These are phyloP conservation scores for Hyposoter dolosus DNA, from an alignment of 2,888 invertebrate species.

Conservation along the genomic window DNA sequence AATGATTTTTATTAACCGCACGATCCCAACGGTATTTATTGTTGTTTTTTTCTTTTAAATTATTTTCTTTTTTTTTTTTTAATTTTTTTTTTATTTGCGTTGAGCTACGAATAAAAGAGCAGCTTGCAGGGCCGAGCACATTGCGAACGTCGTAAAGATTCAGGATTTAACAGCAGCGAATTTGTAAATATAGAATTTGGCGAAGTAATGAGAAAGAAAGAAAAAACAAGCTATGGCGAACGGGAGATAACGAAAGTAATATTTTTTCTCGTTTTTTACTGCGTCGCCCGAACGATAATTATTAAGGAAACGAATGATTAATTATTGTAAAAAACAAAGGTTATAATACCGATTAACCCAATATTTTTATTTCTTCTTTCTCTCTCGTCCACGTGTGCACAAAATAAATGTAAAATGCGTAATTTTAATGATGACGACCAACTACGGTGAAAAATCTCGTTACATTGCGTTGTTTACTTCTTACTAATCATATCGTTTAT, in stretches of 20 bases:
- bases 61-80: neutral
- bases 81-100: constrained; percentile 6
- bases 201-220: constrained; percentile 17
- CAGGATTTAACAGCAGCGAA: constrained; percentile 56
- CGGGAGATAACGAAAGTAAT: constrained; percentile 12
- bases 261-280: constrained; percentile 12
- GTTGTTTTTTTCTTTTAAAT: constrained; percentile 9
- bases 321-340: neutral
- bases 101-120: constrained; percentile 46
- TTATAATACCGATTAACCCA: neutral
- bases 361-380: constrained; percentile 22
- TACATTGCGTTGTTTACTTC: constrained; percentile 42
- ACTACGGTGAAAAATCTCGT: constrained; percentile 41
- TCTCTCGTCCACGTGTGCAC: constrained; percentile 57
- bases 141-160: constrained; percentile 56
- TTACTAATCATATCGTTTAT: constrained; percentile 37
- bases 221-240: neutral
- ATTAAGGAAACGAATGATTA: neutral
- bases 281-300: neutral
- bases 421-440: constrained; percentile 54
- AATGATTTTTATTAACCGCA: constrained; percentile 39
- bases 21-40: constrained; percentile 37
- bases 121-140: constrained; percentile 38
- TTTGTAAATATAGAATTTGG: constrained; percentile 65
- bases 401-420: constrained; percentile 67